Evolutionary conservation across 2,888 invertebrate species (phyloP), one percentile per base, ranked within the genome.

Genomic region (Sinelater perroti): DNA sequence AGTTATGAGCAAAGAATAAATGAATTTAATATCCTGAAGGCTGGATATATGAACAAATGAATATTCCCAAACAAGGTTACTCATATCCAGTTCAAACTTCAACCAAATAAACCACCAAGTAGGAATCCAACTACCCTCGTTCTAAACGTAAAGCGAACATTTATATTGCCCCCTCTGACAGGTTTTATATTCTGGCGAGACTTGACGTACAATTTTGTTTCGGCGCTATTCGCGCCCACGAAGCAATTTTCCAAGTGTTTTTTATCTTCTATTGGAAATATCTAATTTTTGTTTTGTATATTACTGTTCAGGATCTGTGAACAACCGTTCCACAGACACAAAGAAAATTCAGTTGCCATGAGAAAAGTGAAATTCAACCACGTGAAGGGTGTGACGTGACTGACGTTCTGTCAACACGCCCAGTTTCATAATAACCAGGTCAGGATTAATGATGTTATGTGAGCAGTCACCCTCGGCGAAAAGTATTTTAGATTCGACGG

Each of bases 401-500:
- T 26, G 24, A 46, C 13, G 38, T 26, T 35, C 35, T 56, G 30
- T 50, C 44, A 26, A 33, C 35, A 35, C 21, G 18, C 28, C 35
- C 36, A 36, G 35, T 56, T 50, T 42, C 31, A 44, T 56, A 50
- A 44, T 50, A 44, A 56, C 49, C 50, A 56, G 40, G 42, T 44
- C 28, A 17, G 42, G 44, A 56, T 56, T 56, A 50, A 56, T 56
- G 56, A 56, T 56, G 44, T 26, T 35, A 45, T 42, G 44, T 50
- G 50, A 40, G 50, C 44, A 50, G 50, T 56, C 56, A 35, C 56
- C 42, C 44, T 49, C 44, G 50, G 44, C 50, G 11, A 31, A 49
- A 56, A 33, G 50, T 36, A 16, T 56, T 50, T 56, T 24, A 49
- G 33, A 50, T 16, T 35, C 40, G 21, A 26, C n/a, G 20, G 35